phyloP scores from a whole-genome alignment of 2,113 vertebrate genomes.

The Rhineura floridana region DNA sequence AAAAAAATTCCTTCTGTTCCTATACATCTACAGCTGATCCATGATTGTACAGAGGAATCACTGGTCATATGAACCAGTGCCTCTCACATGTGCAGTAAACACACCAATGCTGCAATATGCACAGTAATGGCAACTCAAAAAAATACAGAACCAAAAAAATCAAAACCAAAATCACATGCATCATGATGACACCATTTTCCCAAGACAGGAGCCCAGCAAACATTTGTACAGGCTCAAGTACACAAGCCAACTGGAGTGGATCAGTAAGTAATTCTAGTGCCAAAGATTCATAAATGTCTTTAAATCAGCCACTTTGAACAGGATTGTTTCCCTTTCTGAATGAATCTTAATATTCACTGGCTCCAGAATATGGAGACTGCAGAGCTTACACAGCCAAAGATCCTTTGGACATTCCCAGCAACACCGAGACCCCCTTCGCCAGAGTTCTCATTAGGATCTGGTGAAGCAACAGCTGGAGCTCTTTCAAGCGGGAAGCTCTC shows the following conservation, averaged over 20 bases:
- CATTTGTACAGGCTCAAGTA: background rate
- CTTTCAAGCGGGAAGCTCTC: too few relatives aligned
- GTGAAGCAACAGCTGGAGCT: too few relatives aligned
- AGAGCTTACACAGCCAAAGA: background rate
- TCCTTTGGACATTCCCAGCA: background rate
- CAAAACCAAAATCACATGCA: background rate
- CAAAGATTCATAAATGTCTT: background rate
- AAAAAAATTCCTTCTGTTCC: background rate
- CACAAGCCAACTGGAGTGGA: background rate
- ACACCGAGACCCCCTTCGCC: too few relatives aligned
- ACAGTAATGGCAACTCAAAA: background rate
- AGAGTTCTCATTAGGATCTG: too few relatives aligned
- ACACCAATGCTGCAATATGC: background rate
- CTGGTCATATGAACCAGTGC: background rate
- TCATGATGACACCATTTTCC: background rate
- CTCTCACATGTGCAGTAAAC: background rate
- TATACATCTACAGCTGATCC: background rate
- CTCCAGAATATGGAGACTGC: background rate
- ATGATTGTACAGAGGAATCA: background rate
- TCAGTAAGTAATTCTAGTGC: background rate
- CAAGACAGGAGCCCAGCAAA: background rate
- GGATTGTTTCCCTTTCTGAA: background rate
- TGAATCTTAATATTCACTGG: background rate
- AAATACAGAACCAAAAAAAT: too few relatives aligned
- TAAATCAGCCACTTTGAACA: background rate